Evolutionary conservation across 1,140 invertebrate species (phyloP), one percentile per base, ranked within the genome.

Genomic region (Bombus confusus): DNA sequence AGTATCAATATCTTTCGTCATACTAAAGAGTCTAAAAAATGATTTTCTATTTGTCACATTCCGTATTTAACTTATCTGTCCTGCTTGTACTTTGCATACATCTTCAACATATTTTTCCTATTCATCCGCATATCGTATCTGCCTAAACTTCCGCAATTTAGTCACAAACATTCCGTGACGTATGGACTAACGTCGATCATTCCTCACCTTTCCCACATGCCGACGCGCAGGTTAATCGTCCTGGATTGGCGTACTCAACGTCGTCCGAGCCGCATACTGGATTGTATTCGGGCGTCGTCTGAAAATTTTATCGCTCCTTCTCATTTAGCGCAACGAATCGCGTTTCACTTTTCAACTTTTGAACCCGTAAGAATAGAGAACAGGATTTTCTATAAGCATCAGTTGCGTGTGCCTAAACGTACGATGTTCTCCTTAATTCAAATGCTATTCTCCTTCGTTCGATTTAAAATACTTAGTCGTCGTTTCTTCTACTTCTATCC

Each of bases 181-280:
- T 31, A 18, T 6, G 6, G 15, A 80, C 2, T 8, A 31, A 34
- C 6, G 15, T 28, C 12, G 18, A 3, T 18, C 5, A 0, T 43
- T 28, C 18, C 94, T 93, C 90, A 96, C 96, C 87, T 91, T 93
- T 94, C 84, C 97, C 96, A 92, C 97, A 97, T 6, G 80, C 74
- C 71, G 92, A 91, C 0, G 96, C 96, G 90, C 97, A 97, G 15
- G 93, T 88, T 10, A 97, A 93, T 79, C 92, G 95, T 80, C 96
- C 96, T 31, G 94, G 92, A 92, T 98, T 98, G 2, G 90, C 87
- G 88, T 98, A 98, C 0, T 96, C 95, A 15, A 96, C 92, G 9
- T 94, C 93, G 87, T 98, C 96, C 3, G 96, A 94, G 9, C 97
- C 97, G 91, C 97, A 98, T 9, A 98, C 96, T 47, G 97, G 97